Evolutionary conservation across 2,797 vertebrate genomes (phyloP).

Genomic region (Clarias platycephalus): DNA sequence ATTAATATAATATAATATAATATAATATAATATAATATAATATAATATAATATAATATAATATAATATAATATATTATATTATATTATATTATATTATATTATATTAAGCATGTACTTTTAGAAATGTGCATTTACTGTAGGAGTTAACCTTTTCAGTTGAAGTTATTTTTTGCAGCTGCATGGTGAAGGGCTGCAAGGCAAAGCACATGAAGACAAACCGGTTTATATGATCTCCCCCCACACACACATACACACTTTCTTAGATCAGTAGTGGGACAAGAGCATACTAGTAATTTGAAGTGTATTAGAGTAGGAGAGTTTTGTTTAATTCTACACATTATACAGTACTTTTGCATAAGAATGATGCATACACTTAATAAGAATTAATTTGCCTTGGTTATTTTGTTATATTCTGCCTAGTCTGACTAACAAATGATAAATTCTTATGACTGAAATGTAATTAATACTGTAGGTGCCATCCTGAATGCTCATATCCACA

Average conservation of each 20-base stretch:
- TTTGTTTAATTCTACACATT: not conserved
- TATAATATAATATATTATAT: too few species aligned
- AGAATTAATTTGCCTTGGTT: too few species aligned
- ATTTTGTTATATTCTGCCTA: not conserved
- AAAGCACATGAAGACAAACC: slow-evolving; percentile 25
- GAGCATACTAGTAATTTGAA: not conserved
- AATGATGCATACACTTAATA: not conserved
- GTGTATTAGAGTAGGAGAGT: not conserved
- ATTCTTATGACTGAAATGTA: not conserved
- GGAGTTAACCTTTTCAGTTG: not conserved
- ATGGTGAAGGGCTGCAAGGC: slow-evolving; percentile 11
- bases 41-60: too few species aligned
- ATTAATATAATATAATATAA: not conserved
- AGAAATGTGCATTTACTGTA: not conserved
- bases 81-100: too few species aligned
- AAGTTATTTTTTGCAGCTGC: slow-evolving; percentile 1
- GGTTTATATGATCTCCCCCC: not conserved
- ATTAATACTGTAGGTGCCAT: not conserved
- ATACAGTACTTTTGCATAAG: not conserved
- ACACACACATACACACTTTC: not conserved
- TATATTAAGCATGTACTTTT: not conserved
- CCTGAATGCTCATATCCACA: not conserved
- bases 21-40: too few species aligned
- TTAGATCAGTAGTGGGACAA: not conserved
- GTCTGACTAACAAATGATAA: not conserved